phyloP scores from a whole-genome alignment of 1,140 invertebrate species.

The Heterodera carotae region DNA sequence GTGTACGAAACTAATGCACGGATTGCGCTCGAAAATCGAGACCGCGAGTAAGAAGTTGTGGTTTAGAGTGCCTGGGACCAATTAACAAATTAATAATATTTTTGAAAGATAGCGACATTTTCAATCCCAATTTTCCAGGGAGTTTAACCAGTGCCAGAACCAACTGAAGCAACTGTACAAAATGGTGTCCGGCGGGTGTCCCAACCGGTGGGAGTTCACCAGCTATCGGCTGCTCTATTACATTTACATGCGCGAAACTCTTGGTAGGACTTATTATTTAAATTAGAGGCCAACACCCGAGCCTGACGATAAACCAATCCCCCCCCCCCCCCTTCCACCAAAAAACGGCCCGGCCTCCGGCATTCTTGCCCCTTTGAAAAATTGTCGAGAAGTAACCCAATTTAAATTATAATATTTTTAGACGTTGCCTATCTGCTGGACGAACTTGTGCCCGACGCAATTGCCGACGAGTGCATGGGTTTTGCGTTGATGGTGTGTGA shows the following conservation, averaged over 20 bases:
- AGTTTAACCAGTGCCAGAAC: constrained; percentile 98
- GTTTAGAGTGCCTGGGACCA: too few species aligned
- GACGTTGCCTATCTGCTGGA: constrained; percentile 88
- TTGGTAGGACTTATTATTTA: constrained; percentile 73
- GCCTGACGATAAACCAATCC: too few species aligned
- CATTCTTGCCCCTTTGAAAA: not conserved
- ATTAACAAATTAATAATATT: too few species aligned
- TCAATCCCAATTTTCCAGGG: constrained; percentile 64
- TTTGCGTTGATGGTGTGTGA: constrained; percentile 83
- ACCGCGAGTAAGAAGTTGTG: constrained; percentile 15
- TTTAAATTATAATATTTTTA: constrained; percentile 68
- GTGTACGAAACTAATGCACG: constrained; percentile 78
- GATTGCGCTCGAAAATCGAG: not conserved
- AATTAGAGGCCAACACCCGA: too few species aligned
- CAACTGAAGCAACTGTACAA: constrained; percentile 89
- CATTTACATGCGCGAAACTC: constrained; percentile 91
- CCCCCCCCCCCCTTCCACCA: too few species aligned
- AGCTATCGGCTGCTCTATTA: constrained; percentile 94
- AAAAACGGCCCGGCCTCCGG: too few species aligned
- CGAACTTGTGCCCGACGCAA: constrained; percentile 77
- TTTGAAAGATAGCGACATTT: too few species aligned
- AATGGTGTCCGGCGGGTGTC: constrained; percentile 72
- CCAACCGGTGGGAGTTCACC: constrained; percentile 83
- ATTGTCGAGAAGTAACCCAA: not conserved
- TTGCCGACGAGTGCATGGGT: constrained; percentile 79